Base-by-base conservation (phyloP, 2,797 vertebrate species). In the Cynodonichthys magdalenae region DNA sequence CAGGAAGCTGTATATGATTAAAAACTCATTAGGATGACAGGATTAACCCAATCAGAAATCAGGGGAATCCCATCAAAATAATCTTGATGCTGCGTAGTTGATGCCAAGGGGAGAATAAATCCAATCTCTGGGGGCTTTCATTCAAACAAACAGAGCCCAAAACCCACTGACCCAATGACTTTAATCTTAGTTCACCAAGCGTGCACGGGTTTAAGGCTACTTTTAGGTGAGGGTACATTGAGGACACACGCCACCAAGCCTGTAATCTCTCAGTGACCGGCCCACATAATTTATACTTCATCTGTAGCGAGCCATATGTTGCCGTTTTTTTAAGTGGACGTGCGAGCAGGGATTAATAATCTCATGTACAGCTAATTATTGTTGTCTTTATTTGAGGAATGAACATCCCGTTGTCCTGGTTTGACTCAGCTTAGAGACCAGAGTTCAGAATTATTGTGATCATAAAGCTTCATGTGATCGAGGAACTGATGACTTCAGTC, bases 41-140 rank as follows among this genome's bases (percentile, higher is more conserved):
- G 89, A 89, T 89, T 87, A 87, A 84, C 69, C 62, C 74, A 84
- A 85, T 86, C 81, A 84, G 53, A 81, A 80, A 77, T 46, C 47
- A 59, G 52, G 66, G 69, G 53, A 84, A 85, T 85, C 78, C 75
- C 77, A 83, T 90, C 74, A 79, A 72, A 63, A 48, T 81, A 87
- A 89, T 90, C 85, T 80, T n/a, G 36, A 9, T 15, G 53, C 10
- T 18, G 27, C 8, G 17, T 48, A 46, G 31, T 59, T 29, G 65
- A 57, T 60, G 80, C 70, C 5, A 27, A 48, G 71, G 36, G 50
- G 59, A 63, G 69, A 65, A 80, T 86, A 79, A 85, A 66, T 78
- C 73, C 31, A 69, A 69, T 76, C 63, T 50, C 27, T 24, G 66
- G 71, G 51, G 63, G 7, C 28, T 46, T 50, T 59, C 54, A 52